Percentiles rank a stretch among this genome's conserved stretches.
phyloP scores from a whole-genome alignment of 2,113 vertebrate species.

The Spermophilus dauricus region DNA sequence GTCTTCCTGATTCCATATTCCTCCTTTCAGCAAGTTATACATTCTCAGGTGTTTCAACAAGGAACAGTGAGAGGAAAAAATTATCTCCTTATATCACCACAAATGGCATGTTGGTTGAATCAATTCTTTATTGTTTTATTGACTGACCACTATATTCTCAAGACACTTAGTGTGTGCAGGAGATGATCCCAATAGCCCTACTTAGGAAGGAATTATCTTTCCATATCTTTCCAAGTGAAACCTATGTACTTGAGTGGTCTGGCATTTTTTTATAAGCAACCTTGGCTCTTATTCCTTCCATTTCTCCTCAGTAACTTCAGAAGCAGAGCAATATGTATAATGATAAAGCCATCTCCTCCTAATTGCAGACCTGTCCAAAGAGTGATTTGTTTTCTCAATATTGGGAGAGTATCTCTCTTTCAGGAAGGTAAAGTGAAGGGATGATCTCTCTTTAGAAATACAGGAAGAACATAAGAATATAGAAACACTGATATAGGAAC shows the following conservation, averaged over 20 bases:
- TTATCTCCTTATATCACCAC: not conserved
- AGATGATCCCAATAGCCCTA: not conserved
- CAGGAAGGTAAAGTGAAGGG: not conserved
- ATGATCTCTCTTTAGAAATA: not conserved
- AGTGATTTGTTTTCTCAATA: conserved; percentile 7
- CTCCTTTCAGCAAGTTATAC: not conserved
- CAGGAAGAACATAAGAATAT: not conserved
- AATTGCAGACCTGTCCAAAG: not conserved
- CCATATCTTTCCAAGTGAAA: not conserved
- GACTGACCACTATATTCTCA: not conserved
- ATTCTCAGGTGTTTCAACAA: not conserved
- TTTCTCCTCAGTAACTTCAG: not conserved
- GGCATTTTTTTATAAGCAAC: not conserved
- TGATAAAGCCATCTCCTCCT: not conserved
- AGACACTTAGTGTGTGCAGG: not conserved
- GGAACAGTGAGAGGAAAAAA: not conserved
- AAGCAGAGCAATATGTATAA: not conserved
- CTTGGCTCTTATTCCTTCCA: not conserved
- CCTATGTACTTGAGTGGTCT: not conserved
- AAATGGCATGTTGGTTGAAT: not conserved
- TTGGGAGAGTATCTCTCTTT: not conserved
- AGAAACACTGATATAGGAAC: not conserved
- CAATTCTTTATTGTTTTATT: not conserved
- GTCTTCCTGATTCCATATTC: not conserved
- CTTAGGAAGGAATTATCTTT: conserved; percentile 2